phyloP scores from a whole-genome alignment of 2,888 invertebrate species.

The Heliconius cydno region DNA sequence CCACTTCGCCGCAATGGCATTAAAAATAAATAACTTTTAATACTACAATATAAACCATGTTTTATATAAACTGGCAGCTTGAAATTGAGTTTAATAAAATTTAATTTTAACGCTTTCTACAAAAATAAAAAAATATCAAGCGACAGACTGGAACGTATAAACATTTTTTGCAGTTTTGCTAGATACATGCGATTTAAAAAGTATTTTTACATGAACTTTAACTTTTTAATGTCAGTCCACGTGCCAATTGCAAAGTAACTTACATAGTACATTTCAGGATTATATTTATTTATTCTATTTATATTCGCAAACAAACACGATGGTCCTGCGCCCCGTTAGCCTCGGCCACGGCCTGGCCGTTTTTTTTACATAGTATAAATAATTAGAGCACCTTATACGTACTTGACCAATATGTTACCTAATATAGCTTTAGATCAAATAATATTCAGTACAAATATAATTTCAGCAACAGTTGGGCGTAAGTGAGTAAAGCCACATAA shows the following conservation, averaged over 20 bases:
- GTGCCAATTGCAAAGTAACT: no score
- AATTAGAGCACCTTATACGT: no score
- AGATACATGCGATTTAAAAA: not conserved
- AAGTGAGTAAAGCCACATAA: slow-evolving; percentile 16
- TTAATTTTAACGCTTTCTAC: not conserved
- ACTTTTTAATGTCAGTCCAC: not conserved
- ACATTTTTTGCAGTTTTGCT: not conserved
- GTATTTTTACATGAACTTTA: not conserved
- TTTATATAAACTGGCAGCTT: slow-evolving; percentile 5
- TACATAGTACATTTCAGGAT: no score
- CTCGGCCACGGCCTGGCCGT: no score
- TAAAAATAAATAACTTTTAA: not conserved
- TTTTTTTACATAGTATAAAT: no score
- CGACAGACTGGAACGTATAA: not conserved
- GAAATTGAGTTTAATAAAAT: slow-evolving; percentile 8
- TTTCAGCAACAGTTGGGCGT: slow-evolving; percentile 10
- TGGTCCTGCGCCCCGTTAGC: no score
- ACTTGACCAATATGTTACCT: no score
- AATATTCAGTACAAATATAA: not conserved
- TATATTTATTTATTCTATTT: no score
- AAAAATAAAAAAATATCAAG: not conserved
- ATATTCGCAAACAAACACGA: no score
- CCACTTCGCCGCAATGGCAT: not conserved
- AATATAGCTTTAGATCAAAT: not conserved
- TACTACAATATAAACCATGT: not conserved